Conservation (phyloP, 2,888 invertebrate species). For the Diabrotica balteata region DNA sequence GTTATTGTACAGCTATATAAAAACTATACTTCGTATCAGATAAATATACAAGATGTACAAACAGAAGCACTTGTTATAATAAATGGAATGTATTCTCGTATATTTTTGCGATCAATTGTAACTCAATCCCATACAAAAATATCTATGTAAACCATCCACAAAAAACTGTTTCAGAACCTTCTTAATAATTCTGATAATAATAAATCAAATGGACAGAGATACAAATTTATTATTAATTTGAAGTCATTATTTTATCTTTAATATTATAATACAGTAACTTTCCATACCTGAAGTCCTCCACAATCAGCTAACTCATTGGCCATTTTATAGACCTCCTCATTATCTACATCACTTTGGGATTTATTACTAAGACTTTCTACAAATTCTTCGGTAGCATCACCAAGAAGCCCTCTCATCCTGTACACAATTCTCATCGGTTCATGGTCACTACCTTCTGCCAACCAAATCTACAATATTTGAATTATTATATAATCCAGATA, state of each 20-base stretch:
- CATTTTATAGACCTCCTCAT: constrained; percentile 93
- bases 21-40: background rate
- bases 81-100: no score
- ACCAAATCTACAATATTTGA: constrained; percentile 72
- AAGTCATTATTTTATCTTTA: background rate
- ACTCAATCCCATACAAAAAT: no score
- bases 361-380: constrained; percentile 91
- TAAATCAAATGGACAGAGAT: no score
- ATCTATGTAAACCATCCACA: no score
- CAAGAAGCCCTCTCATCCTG: constrained; percentile 95
- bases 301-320: constrained; percentile 85
- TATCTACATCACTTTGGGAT: constrained; percentile 86
- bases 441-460: constrained; percentile 86
- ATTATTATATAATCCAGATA: constrained; percentile 4
- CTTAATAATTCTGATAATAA: no score
- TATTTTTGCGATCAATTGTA: no score
- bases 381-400: constrained; percentile 99
- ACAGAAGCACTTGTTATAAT: no score
- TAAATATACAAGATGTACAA: no score
- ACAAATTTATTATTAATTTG: no score
- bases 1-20: background rate
- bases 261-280: background rate
- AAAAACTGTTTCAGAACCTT: no score
- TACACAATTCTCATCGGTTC: constrained; percentile 98
- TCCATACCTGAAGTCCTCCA: constrained; percentile 69